These are phyloP conservation scores for Elachura formosa DNA, from an alignment of 2,113 vertebrate genomes.

Conservation along the genomic window DNA sequence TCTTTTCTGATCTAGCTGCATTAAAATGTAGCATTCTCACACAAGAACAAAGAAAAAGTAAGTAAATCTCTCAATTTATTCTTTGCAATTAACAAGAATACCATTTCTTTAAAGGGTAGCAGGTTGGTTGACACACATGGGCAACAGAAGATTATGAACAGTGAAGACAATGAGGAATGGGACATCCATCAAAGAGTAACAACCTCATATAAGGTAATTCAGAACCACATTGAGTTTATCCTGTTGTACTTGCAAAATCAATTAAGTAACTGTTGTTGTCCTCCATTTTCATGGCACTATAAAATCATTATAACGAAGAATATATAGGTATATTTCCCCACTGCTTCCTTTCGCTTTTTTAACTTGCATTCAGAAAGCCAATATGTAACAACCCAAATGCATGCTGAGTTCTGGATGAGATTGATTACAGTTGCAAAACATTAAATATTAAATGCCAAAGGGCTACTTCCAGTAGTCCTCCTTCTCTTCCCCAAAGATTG, in stretches of 20 bases:
- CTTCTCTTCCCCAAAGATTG: not conserved
- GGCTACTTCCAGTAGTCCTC: conserved; percentile 11
- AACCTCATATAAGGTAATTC: conserved; percentile 67
- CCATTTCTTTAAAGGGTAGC: conserved; percentile 38
- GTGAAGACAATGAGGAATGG: conserved; percentile 63
- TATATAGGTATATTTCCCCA: not conserved
- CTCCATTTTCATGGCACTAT: not conserved
- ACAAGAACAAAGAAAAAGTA: not conserved
- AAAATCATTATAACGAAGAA: not conserved
- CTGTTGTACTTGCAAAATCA: not conserved
- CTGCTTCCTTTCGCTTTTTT: not conserved
- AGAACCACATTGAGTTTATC: not conserved
- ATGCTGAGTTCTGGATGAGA: not conserved
- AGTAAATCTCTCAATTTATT: not conserved
- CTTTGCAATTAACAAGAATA: not conserved
- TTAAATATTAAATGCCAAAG: conserved; percentile 54
- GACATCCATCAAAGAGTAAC: conserved; percentile 48
- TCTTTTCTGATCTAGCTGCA: not conserved
- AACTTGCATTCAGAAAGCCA: not conserved
- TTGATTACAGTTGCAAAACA: conserved; percentile 29
- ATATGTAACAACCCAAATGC: not conserved
- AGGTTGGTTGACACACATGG: not conserved
- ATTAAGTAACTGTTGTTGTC: not conserved
- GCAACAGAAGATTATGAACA: conserved; percentile 53
- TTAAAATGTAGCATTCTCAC: not conserved